Evolutionary conservation across 2,113 vertebrate genomes (phyloP).

Genomic region (Spheniscus mendiculus): DNA sequence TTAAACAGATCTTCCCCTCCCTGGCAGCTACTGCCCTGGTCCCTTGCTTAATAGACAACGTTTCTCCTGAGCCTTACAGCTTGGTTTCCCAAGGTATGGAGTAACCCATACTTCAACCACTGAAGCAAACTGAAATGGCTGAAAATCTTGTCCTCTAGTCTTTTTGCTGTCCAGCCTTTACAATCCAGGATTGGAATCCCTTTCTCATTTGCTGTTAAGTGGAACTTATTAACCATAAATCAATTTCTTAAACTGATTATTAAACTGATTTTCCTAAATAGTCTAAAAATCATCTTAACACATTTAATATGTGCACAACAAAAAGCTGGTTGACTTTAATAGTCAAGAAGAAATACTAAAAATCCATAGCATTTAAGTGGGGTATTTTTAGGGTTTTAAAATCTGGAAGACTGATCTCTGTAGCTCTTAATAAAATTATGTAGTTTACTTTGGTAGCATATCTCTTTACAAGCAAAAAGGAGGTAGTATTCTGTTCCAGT

Average conservation of each 20-base stretch:
- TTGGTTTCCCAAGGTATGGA: not conserved
- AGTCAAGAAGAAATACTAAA: not conserved
- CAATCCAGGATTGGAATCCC: not conserved
- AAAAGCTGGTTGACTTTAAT: not conserved
- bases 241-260: not conserved
- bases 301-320: not conserved
- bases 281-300: not conserved
- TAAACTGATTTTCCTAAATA: not conserved
- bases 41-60: not conserved
- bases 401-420: not conserved
- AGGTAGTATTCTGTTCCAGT: not conserved
- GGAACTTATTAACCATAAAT: not conserved
- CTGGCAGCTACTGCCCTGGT: not conserved
- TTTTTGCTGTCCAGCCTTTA: not conserved
- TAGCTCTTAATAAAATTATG: not conserved
- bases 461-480: not conserved
- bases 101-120: not conserved
- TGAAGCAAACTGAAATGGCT: not conserved
- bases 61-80: not conserved
- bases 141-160: not conserved
- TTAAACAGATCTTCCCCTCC: not conserved
- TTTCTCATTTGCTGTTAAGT: not conserved
- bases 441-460: not conserved
- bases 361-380: not conserved
- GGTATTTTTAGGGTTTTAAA: not conserved